Evolutionary conservation across 2,888 invertebrate genomes (phyloP), one percentile per base, ranked within the genome.

Genomic region (Scaptomyza caliginosa): DNA sequence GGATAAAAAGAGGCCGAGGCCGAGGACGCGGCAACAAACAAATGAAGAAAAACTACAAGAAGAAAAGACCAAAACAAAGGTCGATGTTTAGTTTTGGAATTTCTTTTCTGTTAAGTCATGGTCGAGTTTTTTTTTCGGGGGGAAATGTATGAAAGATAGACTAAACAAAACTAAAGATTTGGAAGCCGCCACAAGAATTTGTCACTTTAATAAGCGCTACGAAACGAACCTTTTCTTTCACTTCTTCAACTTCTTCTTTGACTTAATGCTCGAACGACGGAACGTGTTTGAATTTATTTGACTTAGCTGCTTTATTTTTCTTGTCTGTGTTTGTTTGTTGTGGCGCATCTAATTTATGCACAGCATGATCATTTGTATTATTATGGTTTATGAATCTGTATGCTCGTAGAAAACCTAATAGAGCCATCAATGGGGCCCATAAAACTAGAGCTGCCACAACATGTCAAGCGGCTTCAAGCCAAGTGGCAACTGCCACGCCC

Each of bases 141-240:
- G 46, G 38, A 48, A 46, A 1, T 36, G 17, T n/a, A 49, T 19
- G 21, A n/a, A n/a, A 24, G 40, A 23, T 59, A 51, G 13, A 39
- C 17, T 32, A 54, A 55, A 48, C 54, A 28, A 26, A 36, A 4
- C 30, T 45, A 34, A 50, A 56, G 32, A 39, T 39, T 52, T 28
- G 30, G 49, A 55, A 74, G 75, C 52, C 52, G 66, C 56, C 72
- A 52, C 54, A 71, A 68, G 64, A 80, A 86, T 81, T 86, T 81
- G 81, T 81, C 81, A 86, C 67, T 81, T 83, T 86, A 83, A 86
- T 81, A 83, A 77, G 80, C 82, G 85, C 74, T 45, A 21, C 16
- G 10, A 19, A 40, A 8, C 13, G 24, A 45, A 45, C 52, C 54
- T 32, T 32, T 32, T 32, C 7, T 32, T 32, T 13, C 4, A 3